A percentile compares a stretch with the other conserved stretches of the same genome.
Conservation (phyloP, 2,113 vertebrate species). For the Carassius gibelio region DNA sequence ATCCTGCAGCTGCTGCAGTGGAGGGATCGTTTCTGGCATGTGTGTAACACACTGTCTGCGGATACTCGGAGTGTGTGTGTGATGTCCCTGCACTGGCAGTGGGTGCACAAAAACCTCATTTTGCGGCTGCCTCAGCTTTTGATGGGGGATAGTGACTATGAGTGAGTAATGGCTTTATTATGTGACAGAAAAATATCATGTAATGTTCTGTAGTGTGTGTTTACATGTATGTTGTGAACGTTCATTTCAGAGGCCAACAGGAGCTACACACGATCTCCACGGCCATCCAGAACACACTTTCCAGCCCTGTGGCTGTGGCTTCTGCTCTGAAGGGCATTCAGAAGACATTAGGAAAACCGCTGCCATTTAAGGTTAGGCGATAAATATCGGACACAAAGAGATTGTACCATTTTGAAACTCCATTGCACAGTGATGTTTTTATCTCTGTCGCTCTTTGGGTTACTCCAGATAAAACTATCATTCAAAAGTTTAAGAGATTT, state of each 20-base stretch:
- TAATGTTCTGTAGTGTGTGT: not conserved
- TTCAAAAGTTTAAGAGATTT: no score
- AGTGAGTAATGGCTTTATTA: constrained; percentile 72
- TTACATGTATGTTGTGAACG: not conserved
- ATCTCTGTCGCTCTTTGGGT: no score
- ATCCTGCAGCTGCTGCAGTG: constrained; percentile 77
- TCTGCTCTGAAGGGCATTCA: constrained; percentile 85
- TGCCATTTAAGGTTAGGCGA: constrained; percentile 90
- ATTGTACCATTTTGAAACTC: no score
- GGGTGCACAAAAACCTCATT: constrained; percentile 90
- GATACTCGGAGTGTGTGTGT: constrained; percentile 83
- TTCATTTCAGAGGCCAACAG: constrained; percentile 76
- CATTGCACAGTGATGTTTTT: no score
- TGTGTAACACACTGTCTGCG: constrained; percentile 78
- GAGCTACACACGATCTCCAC: constrained; percentile 84
- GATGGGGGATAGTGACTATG: constrained; percentile 76
- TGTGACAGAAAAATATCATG: not conserved
- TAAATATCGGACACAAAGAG: not conserved
- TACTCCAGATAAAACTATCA: no score
- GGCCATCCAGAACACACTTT: constrained; percentile 86
- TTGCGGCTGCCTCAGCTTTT: constrained; percentile 81
- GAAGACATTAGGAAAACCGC: constrained; percentile 86
- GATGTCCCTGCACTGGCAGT: constrained; percentile 95
- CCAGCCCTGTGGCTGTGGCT: constrained; percentile 71
- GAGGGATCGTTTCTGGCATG: constrained; percentile 88